Evolutionary conservation across 2,113 vertebrate species (phyloP).

Genomic region (Aleadryas rufinucha): DNA sequence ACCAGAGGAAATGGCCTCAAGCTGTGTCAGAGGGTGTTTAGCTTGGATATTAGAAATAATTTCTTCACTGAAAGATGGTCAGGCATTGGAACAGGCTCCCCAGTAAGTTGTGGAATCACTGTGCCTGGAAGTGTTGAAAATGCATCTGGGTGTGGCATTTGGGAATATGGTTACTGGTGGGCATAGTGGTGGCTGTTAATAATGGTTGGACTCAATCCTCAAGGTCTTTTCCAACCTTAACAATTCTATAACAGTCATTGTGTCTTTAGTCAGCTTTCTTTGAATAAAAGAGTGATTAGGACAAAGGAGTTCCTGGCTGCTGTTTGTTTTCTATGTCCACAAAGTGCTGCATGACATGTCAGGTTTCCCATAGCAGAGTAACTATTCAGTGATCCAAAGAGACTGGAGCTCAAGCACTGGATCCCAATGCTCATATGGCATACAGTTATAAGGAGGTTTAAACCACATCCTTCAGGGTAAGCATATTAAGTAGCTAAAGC

Average conservation of each 20-base stretch:
- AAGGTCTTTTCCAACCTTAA: not conserved
- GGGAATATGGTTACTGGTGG: not conserved
- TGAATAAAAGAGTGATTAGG: not conserved
- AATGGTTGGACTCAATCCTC: not conserved
- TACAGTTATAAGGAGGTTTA: not conserved
- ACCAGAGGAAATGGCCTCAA: not conserved
- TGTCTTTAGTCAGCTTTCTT: not conserved
- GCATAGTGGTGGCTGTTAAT: not conserved
- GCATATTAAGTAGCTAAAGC: not conserved
- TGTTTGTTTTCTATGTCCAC: not conserved
- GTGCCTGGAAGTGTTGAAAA: not conserved
- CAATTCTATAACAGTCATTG: fast-evolving
- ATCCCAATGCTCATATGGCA: not conserved
- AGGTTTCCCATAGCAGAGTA: not conserved
- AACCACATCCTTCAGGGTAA: not conserved
- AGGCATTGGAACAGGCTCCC: not conserved
- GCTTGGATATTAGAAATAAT: not conserved
- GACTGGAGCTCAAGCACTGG: not conserved
- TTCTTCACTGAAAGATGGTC: not conserved
- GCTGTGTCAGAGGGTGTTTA: not conserved
- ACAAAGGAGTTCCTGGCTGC: not conserved
- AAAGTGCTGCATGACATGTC: not conserved
- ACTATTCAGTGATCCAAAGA: not conserved
- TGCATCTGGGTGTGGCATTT: not conserved
- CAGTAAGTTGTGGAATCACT: not conserved